phyloP scores from a whole-genome alignment of 2,797 vertebrate genomes.

The Diplodus puntazzo region DNA sequence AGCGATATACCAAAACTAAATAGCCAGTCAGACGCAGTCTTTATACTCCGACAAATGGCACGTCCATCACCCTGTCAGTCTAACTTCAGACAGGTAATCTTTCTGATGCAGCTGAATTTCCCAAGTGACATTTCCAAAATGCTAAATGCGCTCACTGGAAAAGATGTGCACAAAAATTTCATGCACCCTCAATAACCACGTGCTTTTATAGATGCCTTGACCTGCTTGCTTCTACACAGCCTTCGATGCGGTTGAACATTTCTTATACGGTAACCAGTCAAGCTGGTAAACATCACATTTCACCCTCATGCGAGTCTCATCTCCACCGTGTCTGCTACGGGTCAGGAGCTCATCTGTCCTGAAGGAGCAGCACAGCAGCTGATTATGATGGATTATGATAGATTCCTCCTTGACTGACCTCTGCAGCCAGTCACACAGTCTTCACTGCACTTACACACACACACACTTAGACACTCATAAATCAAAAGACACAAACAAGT shows the following conservation, averaged over 20 bases:
- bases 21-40: not conserved
- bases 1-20: too few species aligned
- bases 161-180: not conserved
- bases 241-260: slow-evolving; percentile 26
- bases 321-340: slow-evolving; percentile 58
- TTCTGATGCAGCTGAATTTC: slow-evolving; percentile 17
- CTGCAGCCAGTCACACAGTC: slow-evolving; percentile 52
- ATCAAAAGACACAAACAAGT: slow-evolving; percentile 18
- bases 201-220: slow-evolving; percentile 12
- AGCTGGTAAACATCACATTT: slow-evolving; percentile 72
- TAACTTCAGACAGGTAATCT: slow-evolving; percentile 1
- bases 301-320: slow-evolving; percentile 71
- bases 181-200: not conserved
- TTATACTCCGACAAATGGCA: not conserved
- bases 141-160: not conserved
- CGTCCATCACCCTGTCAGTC: not conserved
- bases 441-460: slow-evolving; percentile 30
- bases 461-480: slow-evolving; percentile 6
- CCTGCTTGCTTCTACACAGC: not conserved
- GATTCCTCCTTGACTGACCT: slow-evolving; percentile 77
- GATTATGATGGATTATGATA: slow-evolving; percentile 80
- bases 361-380: slow-evolving; percentile 63
- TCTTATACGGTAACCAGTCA: slow-evolving; percentile 44
- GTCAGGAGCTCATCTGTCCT: slow-evolving; percentile 71
- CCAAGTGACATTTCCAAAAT: slow-evolving; percentile 35